Evolutionary conservation across 2,888 invertebrate genomes (phyloP).

Genomic region (Lepidocyrtinus sp.): DNA sequence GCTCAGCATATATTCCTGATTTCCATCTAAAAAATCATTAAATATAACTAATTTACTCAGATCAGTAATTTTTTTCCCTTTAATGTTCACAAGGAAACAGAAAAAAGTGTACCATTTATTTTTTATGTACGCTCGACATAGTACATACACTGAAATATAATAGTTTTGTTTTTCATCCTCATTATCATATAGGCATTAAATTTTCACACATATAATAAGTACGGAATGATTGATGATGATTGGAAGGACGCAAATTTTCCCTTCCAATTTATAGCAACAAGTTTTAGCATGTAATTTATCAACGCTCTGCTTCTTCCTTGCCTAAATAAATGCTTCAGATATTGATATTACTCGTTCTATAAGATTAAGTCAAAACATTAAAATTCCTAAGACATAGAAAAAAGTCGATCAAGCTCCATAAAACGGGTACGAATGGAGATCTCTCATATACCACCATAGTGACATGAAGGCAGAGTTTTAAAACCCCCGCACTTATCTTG

Average conservation of each 20-base stretch:
- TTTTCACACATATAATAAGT: constrained; percentile 24
- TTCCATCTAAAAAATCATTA: constrained; percentile 5
- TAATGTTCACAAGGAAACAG: not conserved
- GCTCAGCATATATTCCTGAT: not conserved
- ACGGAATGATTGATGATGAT: constrained; percentile 54
- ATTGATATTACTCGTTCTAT: not conserved
- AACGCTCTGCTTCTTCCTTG: too few species aligned
- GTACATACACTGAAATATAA: constrained; percentile 33
- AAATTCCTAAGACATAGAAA: not conserved
- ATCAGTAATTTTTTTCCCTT: too few species aligned
- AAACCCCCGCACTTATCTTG: not conserved
- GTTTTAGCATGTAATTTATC: constrained; percentile 9
- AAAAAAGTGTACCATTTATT: constrained; percentile 33
- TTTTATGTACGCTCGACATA: constrained; percentile 41
- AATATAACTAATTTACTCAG: not conserved
- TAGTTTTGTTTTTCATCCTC: constrained; percentile 3
- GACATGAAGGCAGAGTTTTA: constrained; percentile 18
- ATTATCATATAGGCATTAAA: not conserved
- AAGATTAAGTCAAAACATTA: not conserved
- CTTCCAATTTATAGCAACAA: constrained; percentile 21
- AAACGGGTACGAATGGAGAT: constrained; percentile 46
- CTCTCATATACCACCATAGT: constrained; percentile 29
- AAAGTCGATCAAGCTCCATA: constrained; percentile 51
- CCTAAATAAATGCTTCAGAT: constrained; percentile 10
- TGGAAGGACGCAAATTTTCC: constrained; percentile 1